Base-by-base conservation (phyloP, 1,140 invertebrate species). In the Bombus fervidus region DNA sequence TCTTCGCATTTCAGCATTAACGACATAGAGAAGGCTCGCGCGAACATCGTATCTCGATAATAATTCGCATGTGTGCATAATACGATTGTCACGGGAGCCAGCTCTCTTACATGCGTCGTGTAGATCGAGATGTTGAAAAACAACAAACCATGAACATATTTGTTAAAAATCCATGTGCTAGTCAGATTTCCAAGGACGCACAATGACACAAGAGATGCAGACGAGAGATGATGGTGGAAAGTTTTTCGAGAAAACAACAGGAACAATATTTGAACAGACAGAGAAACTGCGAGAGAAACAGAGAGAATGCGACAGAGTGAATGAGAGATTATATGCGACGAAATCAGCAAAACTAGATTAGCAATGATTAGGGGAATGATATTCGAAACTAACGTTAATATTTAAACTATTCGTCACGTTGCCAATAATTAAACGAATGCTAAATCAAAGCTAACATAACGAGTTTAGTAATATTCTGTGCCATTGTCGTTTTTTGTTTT, bases 171-270 rank as follows among this genome's bases (percentile, higher is more conserved):
- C 68, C 76, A 91, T 91, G 92, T 93, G 93, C 94, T 94, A 94
- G 94, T 94, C 93, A 94, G 83, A 90, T 92, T 91, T 90, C 88
- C 86, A 92, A 91, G 89, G 91, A 94, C 88, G 92, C 92, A 93
- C 91, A 93, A 93, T 93, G 82, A 89, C 69, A 64, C 86, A 22
- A 91, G 73, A 87, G 73, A 89, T 75, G 80, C 62, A 89, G 87
- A 88, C 59, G 74, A 85, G 34, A n/a, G n/a, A n/a, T n/a, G 69
- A 66, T 85, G 74, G 81, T 87, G 37, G 71, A 59, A 66, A 34
- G 53, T 87, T 89, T 77, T 12, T 10, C 47, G 59, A 74, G 9
- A 43, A 18, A 71, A 59, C 81, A 83, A 76, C 76, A 83, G 62
- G n/a, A 85, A 85, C 86, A 78, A 81, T 74, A 80, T 69, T 57